phyloP scores from a whole-genome alignment of 2,888 invertebrate genomes.

The Strigamia crassipes region DNA sequence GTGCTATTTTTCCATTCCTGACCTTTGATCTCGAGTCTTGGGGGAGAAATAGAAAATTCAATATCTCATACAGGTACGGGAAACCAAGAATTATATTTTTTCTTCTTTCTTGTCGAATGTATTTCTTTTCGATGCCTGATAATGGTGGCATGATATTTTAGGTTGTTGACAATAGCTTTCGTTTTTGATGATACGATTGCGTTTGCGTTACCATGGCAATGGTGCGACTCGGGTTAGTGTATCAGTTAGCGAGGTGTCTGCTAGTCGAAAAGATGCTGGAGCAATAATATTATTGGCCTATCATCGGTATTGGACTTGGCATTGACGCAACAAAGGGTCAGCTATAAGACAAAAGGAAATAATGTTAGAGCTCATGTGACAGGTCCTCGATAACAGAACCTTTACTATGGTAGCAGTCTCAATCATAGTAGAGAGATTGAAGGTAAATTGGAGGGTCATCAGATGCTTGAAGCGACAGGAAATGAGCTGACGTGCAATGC shows the following conservation, averaged over 20 bases:
- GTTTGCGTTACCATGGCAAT: background rate
- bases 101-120: background rate
- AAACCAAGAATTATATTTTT: background rate
- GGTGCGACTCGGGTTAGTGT: background rate
- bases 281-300: slow-evolving; percentile 15
- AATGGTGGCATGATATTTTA: background rate
- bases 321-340: background rate
- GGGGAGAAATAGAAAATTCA: background rate
- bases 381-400: slow-evolving; percentile 11
- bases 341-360: slow-evolving; percentile 29
- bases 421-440: slow-evolving; percentile 17
- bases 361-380: slow-evolving; percentile 18
- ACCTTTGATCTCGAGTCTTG: background rate
- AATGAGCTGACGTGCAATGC: slow-evolving; percentile 30
- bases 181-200: background rate
- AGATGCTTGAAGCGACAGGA: slow-evolving; percentile 23
- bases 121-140: background rate
- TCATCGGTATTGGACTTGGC: slow-evolving; percentile 15
- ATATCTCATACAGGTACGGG: background rate
- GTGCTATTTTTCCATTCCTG: background rate
- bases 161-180: background rate
- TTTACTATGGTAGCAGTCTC: background rate
- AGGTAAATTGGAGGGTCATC: slow-evolving; percentile 30
- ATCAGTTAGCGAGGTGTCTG: slow-evolving; percentile 11
- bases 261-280: background rate